Evolutionary conservation across 2,113 vertebrate species (phyloP), one percentile per base, ranked within the genome.

Genomic region (Rissa tridactyla): DNA sequence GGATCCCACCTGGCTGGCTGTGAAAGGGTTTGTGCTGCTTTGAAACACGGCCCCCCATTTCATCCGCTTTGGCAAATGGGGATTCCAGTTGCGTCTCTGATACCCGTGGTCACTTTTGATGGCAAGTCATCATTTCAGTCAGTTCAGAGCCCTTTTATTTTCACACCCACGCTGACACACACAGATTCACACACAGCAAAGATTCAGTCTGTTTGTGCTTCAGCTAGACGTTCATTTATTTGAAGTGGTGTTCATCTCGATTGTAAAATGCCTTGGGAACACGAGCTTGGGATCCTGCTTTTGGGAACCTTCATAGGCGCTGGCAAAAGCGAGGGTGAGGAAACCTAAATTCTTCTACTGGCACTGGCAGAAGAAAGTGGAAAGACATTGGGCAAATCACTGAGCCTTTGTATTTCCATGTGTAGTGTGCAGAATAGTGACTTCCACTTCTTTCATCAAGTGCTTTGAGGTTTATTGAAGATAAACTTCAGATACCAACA

Each of bases 151-250:
- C 60, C 32, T 76, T 49, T 34, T 38, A 26, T 54, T 62, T 62
- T 30, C 57, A 51, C 36, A 62, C 42, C 29, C 34, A 46, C 5
- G 3, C 36, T 84, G 58, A 34, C 19, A 23, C 0, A 0, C 4
- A 8, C 36, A 55, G 29, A 19, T 38, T n/a, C 22, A 14, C 9
- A 10, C 17, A 8, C 1, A 60, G 32, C 38, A 85, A 57, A 25
- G 6, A 4, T 42, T 64, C 15, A 4, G 30, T 54, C 38, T 82
- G n/a, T 77, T 78, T 93, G n/a, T 44, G 23, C n/a, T 82, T 72
- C 57, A 90, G 27, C 10, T 32, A 65, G 61, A 13, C 3, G 4
- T n/a, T 61, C 3, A 21, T 66, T 89, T 82, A 4, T 87, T 76
- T 82, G 13, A 44, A 82, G 27, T 25, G 4, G 0, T 9, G 1